Evolutionary conservation across 1,140 invertebrate species (phyloP), one percentile per base, ranked within the genome.

Genomic region (Dreissena polymorpha): DNA sequence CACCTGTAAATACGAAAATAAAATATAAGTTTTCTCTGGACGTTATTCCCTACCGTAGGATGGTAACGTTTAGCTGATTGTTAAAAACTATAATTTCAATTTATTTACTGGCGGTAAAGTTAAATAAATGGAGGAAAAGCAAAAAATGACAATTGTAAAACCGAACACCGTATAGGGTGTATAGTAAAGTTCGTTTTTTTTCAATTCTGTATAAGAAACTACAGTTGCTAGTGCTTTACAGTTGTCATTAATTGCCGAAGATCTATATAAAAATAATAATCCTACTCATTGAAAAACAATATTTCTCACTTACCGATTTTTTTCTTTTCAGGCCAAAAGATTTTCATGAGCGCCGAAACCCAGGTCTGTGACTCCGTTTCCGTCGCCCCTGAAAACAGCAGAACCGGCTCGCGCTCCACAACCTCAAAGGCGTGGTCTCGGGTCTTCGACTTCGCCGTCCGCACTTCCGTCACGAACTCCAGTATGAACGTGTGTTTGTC

Each of bases 361-460:
- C 89, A 90, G 6, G 55, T 68, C 39, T 73, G 81, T 3, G 88
- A 86, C 51, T 90, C 89, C 13, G 75, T 12, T 21, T 87, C 78
- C 0, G 83, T 81, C 13, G 71, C 49, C 0, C 86, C 89, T 13
- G 86, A 83, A 25, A 90, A 75, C 10, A 87, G 82, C 14, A 90
- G 75, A 5, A 87, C 83, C 2, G 88, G 83, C 27, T 86, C 77
- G 1, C 25, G 75, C 72, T 89, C 86, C 25, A 87, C 83, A 0
- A 90, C 72, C 67, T 90, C 89, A 76, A 90, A 88, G 21, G 88
- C 89, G 57, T 85, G 63, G 0, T 79, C 67, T 25, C 86, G 88
- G 5, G 88, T 90, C 75, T 83, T 88, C 10, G 89, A 90, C 55
- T 68, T 87, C 0, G 87, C 83, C 39, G n/a, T 0, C 29, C 83